These are phyloP conservation scores for Dunckerocampus dactyliophorus DNA, from an alignment of 2,113 vertebrate species.

Conservation along the genomic window DNA sequence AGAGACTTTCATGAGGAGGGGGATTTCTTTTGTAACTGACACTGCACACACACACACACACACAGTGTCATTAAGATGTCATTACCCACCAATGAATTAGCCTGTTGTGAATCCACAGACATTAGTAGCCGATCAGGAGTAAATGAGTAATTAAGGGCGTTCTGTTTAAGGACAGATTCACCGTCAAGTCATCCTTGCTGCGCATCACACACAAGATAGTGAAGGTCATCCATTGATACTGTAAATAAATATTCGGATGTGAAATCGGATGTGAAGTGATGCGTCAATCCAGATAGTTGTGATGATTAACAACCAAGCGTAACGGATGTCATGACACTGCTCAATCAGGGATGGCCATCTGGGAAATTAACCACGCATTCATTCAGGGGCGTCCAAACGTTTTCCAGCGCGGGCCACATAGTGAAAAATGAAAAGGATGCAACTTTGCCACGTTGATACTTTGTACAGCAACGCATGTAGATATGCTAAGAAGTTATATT, in stretches of 20 bases:
- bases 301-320: neutral
- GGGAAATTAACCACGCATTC: too few species aligned
- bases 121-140: neutral
- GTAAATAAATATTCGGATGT: neutral
- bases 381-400: too few species aligned
- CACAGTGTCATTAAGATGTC: neutral
- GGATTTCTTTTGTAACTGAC: constrained; percentile 62
- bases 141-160: too few species aligned
- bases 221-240: neutral
- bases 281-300: neutral
- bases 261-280: neutral
- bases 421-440: too few species aligned
- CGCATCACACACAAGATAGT: neutral
- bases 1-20: constrained; percentile 45
- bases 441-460: too few species aligned
- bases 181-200: neutral
- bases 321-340: neutral
- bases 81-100: neutral
- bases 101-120: neutral
- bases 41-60: constrained; percentile 27
- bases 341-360: too few species aligned
- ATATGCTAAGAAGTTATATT: too few species aligned
- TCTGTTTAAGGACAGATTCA: neutral
- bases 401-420: too few species aligned
- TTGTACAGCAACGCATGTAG: too few species aligned